Base-by-base conservation (phyloP, 1,140 invertebrate species). In the Ceratosolen fusciceps region DNA sequence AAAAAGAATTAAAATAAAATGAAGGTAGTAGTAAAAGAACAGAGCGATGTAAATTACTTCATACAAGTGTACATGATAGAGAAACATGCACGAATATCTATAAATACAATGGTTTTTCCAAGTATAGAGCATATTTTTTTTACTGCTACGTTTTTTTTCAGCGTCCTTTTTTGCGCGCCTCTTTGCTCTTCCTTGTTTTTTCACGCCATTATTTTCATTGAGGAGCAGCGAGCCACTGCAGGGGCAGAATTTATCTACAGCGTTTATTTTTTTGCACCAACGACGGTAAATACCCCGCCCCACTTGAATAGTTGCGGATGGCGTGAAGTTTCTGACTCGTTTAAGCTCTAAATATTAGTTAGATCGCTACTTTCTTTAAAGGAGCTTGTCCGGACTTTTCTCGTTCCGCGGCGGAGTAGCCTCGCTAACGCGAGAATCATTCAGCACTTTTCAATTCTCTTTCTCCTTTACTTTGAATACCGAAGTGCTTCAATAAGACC, bases 271-370 rank as follows among this genome's bases (percentile, higher is more conserved):
- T 14, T 34, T 31, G 21, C 29, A 19, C 29, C 8, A 14, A 34
- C 10, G 47, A 43, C 43, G 43, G 65, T 68, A 67, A 77, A 77
- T 54, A 49, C 56, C 49, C 56, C 62, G 62, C 29, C 56, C 47
- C 60, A 70, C 70, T 65, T 70, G 74, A 19, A 14, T 34, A 56
- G 54, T 39, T 9, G 37, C 39, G n/a, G 12, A 26, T 34, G 4
- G 47, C 24, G 49, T 0, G 2, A 54, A 72, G 12, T 9, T 29
- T 24, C 29, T 72, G 31, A 2, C 31, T 19, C 24, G 4, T 24
- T 10, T 19, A 0, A 24, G 31, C 1, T 29, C 62, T 76, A 76
- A 76, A 67, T 68, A 76, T 67, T 68, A 56, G 37, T 29, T n/a
- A n/a, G n/a, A n/a, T n/a, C n/a, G n/a, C n/a, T n/a, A n/a, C n/a